Conservation (phyloP, 2,113 vertebrate genomes). For the Anser brachyrhynchus region DNA sequence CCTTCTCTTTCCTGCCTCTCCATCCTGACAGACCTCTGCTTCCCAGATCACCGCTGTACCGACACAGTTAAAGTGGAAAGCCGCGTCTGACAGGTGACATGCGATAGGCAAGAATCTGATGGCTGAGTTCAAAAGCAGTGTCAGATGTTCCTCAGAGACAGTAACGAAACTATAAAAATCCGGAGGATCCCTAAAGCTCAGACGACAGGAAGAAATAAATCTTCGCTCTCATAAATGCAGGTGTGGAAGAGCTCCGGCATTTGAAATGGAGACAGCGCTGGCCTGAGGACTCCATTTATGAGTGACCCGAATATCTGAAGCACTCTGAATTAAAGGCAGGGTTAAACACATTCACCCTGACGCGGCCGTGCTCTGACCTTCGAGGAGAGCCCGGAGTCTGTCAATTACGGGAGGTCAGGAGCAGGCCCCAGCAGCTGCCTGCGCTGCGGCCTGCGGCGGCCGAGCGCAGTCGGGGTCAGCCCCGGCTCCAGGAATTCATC, state of each 20-base stretch:
- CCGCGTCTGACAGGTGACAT: background rate
- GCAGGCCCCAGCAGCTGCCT: background rate
- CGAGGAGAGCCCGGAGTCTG: background rate
- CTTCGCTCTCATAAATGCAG: background rate
- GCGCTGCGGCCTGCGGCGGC: accelerated
- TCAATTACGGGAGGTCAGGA: background rate
- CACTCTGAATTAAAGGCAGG: background rate
- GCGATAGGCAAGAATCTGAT: background rate
- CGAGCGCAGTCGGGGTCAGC: background rate
- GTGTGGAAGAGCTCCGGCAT: background rate
- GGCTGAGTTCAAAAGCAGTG: background rate
- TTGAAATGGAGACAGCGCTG: background rate
- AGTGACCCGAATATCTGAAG: background rate
- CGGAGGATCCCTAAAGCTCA: background rate
- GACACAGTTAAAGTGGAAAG: background rate
- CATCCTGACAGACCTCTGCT: background rate
- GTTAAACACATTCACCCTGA: background rate
- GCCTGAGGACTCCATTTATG: background rate
- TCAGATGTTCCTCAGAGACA: background rate
- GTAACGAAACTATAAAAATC: background rate
- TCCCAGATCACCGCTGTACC: background rate
- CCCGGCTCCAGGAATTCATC: background rate
- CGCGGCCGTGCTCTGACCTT: accelerated
- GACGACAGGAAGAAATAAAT: background rate
- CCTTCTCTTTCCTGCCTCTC: background rate